Percentiles rank a stretch among this genome's conserved stretches.
These are phyloP conservation scores for Creontiades dilutus DNA, from an alignment of 2,888 invertebrate genomes.

Conservation along the genomic window DNA sequence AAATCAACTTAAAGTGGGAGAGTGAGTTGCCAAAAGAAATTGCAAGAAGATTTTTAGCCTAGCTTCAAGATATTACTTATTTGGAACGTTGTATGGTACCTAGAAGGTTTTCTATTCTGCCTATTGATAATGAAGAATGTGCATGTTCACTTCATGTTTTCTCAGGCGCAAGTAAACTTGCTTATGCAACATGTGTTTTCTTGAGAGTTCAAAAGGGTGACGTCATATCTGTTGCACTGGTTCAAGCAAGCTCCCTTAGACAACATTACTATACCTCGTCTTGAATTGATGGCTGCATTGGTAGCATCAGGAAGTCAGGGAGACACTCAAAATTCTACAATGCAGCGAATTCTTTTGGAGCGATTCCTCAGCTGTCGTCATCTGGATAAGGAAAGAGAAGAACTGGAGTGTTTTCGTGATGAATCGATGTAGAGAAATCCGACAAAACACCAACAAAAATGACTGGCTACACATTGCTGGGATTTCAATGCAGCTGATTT, in stretches of 20 bases:
- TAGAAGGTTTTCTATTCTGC: too few relatives aligned
- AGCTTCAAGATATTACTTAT: not conserved
- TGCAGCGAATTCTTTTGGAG: constrained; percentile 53
- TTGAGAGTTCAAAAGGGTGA: constrained; percentile 41
- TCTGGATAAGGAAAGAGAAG: constrained; percentile 60
- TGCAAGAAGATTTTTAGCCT: not conserved
- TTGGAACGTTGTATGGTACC: not conserved
- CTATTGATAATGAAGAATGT: too few relatives aligned
- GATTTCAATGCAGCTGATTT: constrained; percentile 61
- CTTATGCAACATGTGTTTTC: constrained; percentile 69
- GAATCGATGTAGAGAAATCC: constrained; percentile 66
- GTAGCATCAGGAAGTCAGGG: not conserved
- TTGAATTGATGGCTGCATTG: constrained; percentile 55
- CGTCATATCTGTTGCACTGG: not conserved
- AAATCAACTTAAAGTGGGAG: constrained; percentile 62
- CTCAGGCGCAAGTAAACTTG: constrained; percentile 58
- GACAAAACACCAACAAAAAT: not conserved
- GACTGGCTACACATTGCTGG: constrained; percentile 63
- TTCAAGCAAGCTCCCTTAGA: constrained; percentile 40
- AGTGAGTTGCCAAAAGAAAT: not conserved
- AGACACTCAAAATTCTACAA: not conserved
- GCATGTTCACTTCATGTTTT: constrained; percentile 59
- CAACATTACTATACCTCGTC: constrained; percentile 30
- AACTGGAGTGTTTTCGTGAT: constrained; percentile 68
- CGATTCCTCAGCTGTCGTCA: constrained; percentile 67